Evolutionary conservation across 2,113 vertebrate genomes (phyloP).

Genomic region (Tiliqua scincoides): DNA sequence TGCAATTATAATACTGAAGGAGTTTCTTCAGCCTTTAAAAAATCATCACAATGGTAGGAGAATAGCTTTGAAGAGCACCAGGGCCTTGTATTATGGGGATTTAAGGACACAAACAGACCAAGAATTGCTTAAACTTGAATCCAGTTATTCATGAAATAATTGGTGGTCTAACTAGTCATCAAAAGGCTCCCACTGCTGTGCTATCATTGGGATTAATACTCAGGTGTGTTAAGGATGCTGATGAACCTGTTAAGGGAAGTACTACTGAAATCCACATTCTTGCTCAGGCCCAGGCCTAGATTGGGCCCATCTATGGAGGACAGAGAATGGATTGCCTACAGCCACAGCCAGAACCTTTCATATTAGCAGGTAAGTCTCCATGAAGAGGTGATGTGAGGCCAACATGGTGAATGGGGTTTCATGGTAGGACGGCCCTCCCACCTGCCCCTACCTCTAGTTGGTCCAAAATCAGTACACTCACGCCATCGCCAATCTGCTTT

Average conservation of each 20-base stretch:
- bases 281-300: no score
- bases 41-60: neutral
- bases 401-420: no score
- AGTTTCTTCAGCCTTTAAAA: neutral
- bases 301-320: no score
- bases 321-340: no score
- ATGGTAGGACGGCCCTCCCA: no score
- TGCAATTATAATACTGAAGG: neutral
- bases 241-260: neutral
- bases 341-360: no score
- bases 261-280: neutral
- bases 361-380: no score
- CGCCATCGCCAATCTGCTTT: no score
- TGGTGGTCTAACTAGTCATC: neutral
- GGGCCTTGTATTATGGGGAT: neutral
- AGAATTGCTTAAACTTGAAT: neutral
- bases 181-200: neutral
- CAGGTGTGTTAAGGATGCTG: neutral
- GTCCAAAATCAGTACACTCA: no score
- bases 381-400: no score
- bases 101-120: neutral
- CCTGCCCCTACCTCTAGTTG: no score
- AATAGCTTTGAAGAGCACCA: neutral
- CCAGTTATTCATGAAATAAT: neutral
- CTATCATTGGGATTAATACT: neutral